Conservation (phyloP, 2,888 invertebrate species). For the Gastracanthus pulcherrimus region DNA sequence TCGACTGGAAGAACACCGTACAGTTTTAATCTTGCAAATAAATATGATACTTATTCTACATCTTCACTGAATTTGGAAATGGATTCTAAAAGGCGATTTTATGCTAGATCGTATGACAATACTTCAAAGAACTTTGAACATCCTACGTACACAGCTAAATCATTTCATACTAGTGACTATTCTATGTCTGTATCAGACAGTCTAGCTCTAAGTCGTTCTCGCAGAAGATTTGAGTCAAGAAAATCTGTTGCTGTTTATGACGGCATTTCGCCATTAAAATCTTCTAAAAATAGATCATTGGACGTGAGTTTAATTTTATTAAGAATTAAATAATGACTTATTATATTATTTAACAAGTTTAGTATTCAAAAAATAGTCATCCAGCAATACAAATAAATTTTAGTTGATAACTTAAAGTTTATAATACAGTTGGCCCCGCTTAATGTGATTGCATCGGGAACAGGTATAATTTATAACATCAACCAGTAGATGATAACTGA, state of each 20-base stretch:
- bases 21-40: slow-evolving; percentile 6
- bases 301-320: slow-evolving; percentile 41
- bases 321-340: no score
- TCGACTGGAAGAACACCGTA: neutral
- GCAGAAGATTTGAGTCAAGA: slow-evolving; percentile 55
- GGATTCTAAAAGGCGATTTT: slow-evolving; percentile 6
- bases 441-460: no score
- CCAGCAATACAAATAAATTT: no score
- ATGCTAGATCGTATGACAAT: neutral
- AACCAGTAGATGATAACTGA: no score
- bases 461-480: no score
- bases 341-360: neutral
- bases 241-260: slow-evolving; percentile 30
- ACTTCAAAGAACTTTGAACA: slow-evolving; percentile 37
- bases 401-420: no score
- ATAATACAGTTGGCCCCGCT: no score
- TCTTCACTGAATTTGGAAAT: slow-evolving; percentile 47
- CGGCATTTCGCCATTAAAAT: slow-evolving; percentile 3
- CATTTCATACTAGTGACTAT: slow-evolving; percentile 40
- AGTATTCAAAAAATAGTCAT: no score
- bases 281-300: neutral
- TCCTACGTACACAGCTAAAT: slow-evolving; percentile 45
- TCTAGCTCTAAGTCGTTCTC: slow-evolving; percentile 49
- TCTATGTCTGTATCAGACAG: slow-evolving; percentile 53
- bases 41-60: slow-evolving; percentile 5